A percentile compares a stretch with the other conserved stretches of the same genome.
Conservation (phyloP, 2,113 vertebrate species). For the Malurus elegans region DNA sequence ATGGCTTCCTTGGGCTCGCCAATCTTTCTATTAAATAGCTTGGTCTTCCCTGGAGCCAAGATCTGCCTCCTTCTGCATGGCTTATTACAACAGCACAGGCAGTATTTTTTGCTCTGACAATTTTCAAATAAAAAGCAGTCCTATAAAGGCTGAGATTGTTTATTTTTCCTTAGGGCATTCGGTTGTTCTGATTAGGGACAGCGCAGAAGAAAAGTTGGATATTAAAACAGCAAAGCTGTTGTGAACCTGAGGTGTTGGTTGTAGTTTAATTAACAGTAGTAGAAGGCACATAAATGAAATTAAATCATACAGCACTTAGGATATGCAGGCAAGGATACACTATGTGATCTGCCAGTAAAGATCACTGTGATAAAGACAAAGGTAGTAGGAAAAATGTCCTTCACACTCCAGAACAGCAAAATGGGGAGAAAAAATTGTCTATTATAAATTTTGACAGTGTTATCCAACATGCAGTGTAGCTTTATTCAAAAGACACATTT, state of each 20-base stretch:
- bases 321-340: not conserved
- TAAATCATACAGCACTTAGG: not conserved
- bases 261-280: conserved; percentile 26
- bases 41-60: conserved; percentile 50
- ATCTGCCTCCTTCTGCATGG: conserved; percentile 27
- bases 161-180: conserved; percentile 33
- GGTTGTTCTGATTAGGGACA: not conserved
- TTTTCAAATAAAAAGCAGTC: conserved; percentile 39
- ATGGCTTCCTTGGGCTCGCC: conserved; percentile 35
- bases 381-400: not conserved
- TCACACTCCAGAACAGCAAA: not conserved
- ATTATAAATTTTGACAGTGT: not conserved
- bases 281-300: not conserved
- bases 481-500: not conserved
- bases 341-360: not conserved
- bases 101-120: conserved; percentile 28
- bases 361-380: not conserved
- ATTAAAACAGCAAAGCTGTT: conserved; percentile 12
- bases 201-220: not conserved
- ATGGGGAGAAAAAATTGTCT: accelerated
- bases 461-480: not conserved
- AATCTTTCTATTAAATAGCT: conserved; percentile 57
- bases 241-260: not conserved
- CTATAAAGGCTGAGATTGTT: conserved; percentile 5
- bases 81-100: conserved; percentile 32